These are phyloP conservation scores for Halichoeres trimaculatus DNA, from an alignment of 2,113 vertebrate species.

Conservation along the genomic window DNA sequence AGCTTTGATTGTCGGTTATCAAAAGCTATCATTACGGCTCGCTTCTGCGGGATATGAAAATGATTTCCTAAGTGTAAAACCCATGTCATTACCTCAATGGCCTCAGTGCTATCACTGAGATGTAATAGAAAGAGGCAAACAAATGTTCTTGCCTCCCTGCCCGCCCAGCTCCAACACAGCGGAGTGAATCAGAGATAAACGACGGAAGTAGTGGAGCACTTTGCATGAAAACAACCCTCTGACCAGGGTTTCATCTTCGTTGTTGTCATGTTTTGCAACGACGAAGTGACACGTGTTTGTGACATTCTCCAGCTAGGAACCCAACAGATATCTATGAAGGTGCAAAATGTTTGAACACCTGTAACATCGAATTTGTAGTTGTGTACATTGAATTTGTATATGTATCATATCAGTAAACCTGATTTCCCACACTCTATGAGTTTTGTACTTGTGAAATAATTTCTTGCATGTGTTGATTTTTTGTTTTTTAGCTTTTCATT, in stretches of 20 bases:
- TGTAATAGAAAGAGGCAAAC: constrained; percentile 75
- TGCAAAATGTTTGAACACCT: no score
- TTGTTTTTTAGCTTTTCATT: no score
- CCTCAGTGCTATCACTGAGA: constrained; percentile 62
- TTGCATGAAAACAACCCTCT: constrained; percentile 52
- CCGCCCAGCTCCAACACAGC: constrained; percentile 53
- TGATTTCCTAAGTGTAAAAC: constrained; percentile 81
- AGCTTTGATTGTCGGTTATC: constrained; percentile 83
- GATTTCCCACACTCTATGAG: no score
- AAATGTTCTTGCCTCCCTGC: constrained; percentile 58
- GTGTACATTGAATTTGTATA: no score
- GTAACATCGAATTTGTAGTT: no score
- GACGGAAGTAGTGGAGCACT: constrained; percentile 55
- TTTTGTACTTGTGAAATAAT: no score
- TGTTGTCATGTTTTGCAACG: constrained; percentile 36
- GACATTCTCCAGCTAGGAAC: neutral
- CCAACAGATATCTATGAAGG: no score
- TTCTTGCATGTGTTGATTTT: no score
- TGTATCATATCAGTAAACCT: no score
- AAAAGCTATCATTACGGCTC: constrained; percentile 80
- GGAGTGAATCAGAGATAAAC: constrained; percentile 67
- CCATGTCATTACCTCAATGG: constrained; percentile 80
- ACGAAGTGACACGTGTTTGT: constrained; percentile 2
- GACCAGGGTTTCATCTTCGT: constrained; percentile 55
- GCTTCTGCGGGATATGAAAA: constrained; percentile 78